phyloP scores from a whole-genome alignment of 30 jellyfish, hydroid and myxozoan genomes.

The Haliclystus octoradiatus region DNA sequence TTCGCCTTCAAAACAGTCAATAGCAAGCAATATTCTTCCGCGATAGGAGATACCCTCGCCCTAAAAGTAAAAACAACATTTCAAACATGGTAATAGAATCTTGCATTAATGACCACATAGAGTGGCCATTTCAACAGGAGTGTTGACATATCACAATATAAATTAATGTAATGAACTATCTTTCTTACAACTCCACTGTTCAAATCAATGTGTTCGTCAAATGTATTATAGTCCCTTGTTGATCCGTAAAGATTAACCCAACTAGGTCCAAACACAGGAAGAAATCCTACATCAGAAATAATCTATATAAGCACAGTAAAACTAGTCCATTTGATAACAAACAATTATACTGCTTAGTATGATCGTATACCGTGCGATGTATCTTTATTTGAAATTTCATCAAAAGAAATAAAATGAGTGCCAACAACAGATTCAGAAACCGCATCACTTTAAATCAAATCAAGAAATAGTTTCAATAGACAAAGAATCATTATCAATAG shows the following conservation, averaged over 20 bases:
- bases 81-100: too few species aligned
- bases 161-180: too few species aligned
- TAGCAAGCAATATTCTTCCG: constrained; percentile 64
- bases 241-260: constrained; percentile 46
- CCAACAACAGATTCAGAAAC: constrained; percentile 65
- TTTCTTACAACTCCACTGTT: neutral
- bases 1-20: constrained; percentile 66
- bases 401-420: constrained; percentile 64
- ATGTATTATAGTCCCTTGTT: constrained; percentile 11
- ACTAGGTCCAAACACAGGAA: constrained; percentile 27
- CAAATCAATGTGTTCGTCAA: neutral
- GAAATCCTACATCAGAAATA: constrained; percentile 1
- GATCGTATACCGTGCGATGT: neutral
- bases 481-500: neutral
- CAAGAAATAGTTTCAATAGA: neutral
- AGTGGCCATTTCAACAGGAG: too few species aligned
- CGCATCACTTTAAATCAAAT: constrained; percentile 27
- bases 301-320: neutral
- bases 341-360: too few species aligned
- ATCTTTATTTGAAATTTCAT: constrained; percentile 64
- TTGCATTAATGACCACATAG: too few species aligned
- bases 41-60: constrained; percentile 95
- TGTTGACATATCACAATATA: too few species aligned
- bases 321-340: neutral
- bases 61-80: constrained; percentile 3